Percentiles rank a stretch among this genome's conserved stretches.
Conservation (phyloP, 2,797 vertebrate species). For the Pangasius sanitwongsei region DNA sequence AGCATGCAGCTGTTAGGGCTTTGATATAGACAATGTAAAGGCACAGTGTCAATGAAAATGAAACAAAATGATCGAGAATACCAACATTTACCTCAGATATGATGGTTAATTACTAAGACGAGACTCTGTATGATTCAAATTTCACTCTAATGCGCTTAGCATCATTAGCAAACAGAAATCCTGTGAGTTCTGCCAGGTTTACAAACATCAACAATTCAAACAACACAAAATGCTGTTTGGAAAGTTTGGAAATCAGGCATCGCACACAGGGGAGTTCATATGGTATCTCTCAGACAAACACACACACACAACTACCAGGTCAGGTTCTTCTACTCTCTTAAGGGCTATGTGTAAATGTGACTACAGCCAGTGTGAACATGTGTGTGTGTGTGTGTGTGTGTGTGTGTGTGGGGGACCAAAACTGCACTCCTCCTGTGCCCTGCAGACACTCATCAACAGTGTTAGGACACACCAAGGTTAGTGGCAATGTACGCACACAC, state of each 20-base stretch:
- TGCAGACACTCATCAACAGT: slow-evolving; percentile 56
- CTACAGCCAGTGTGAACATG: slow-evolving; percentile 3
- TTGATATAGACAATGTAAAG: neutral
- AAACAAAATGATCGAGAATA: neutral
- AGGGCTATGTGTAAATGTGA: slow-evolving; percentile 21
- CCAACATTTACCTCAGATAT: neutral
- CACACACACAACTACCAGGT: slow-evolving; percentile 4
- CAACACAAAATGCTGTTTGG: neutral
- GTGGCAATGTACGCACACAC: slow-evolving; percentile 38
- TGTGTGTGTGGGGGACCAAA: slow-evolving; percentile 33
- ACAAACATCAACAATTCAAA: neutral
- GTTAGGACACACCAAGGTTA: slow-evolving; percentile 57
- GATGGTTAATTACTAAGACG: neutral
- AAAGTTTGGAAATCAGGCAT: neutral
- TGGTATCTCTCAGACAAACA: neutral
- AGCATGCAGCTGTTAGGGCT: neutral
- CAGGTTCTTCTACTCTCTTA: slow-evolving; percentile 29
- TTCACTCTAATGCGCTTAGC: neutral
- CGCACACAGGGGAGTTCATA: neutral
- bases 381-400: slow-evolving; percentile 36
- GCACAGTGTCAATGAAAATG: neutral
- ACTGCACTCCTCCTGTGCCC: slow-evolving; percentile 50
- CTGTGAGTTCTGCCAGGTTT: neutral
- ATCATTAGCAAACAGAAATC: neutral
- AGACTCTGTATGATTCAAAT: neutral